These are phyloP conservation scores for Pollenia angustigena DNA, from an alignment of 2,888 invertebrate species.

Conservation along the genomic window DNA sequence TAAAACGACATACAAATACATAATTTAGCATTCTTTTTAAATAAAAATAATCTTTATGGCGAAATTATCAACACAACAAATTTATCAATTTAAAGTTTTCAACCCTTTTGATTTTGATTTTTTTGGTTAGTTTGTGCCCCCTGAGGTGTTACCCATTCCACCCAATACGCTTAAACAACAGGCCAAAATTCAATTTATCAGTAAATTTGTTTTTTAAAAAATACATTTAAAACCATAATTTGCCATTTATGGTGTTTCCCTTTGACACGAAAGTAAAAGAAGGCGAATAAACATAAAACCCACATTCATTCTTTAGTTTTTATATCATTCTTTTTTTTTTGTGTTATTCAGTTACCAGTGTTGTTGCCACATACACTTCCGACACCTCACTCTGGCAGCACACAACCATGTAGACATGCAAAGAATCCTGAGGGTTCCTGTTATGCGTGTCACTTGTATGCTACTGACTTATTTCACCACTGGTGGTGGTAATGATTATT, in stretches of 20 bases:
- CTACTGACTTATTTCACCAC: conserved; percentile 67
- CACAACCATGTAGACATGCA: conserved; percentile 3
- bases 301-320: conserved; percentile 18
- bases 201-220: conserved; percentile 52
- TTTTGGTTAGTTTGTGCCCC: conserved; percentile 47
- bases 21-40: conserved; percentile 6
- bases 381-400: conserved; percentile 43
- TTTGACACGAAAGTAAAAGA: conserved; percentile 37
- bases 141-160: conserved; percentile 59
- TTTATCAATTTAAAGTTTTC: conserved; percentile 46
- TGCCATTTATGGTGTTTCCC: conserved; percentile 64
- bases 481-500: conserved; percentile 72
- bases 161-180: conserved; percentile 12
- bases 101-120: conserved; percentile 52
- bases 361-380: conserved; percentile 57
- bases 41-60: conserved; percentile 43
- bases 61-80: conserved; percentile 34
- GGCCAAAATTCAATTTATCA: conserved; percentile 64
- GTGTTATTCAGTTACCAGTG: conserved; percentile 34
- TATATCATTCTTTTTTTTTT: conserved; percentile 5
- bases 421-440: conserved; percentile 56
- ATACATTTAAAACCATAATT: conserved; percentile 69
- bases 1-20: background rate
- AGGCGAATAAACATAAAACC: conserved; percentile 16
- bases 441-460: conserved; percentile 57